phyloP scores from a whole-genome alignment of 1,140 invertebrate species.

The Apocrypta bakeri region DNA sequence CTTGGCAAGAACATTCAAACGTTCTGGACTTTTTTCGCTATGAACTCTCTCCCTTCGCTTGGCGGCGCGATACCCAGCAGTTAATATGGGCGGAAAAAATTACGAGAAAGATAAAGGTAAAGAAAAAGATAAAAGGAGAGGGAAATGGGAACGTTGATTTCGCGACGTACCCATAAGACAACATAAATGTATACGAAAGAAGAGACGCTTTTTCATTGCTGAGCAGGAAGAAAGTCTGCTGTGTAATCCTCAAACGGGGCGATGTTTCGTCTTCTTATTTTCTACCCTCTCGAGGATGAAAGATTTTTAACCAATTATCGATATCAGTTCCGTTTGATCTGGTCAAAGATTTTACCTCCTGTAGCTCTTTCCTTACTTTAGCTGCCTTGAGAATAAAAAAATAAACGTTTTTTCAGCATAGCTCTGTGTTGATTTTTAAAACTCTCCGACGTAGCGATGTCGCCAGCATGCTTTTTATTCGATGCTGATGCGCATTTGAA shows the following conservation, averaged over 20 bases:
- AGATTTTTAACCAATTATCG: constrained; percentile 73
- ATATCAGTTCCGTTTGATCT: constrained; percentile 70
- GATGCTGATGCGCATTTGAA: constrained; percentile 58
- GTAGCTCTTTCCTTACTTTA: neutral
- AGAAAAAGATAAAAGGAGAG: neutral
- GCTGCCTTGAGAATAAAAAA: neutral
- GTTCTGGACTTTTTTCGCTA: neutral
- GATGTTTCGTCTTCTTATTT: constrained; percentile 21
- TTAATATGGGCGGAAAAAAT: neutral
- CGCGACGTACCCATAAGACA: constrained; percentile 52
- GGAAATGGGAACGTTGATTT: neutral
- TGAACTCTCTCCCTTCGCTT: constrained; percentile 2
- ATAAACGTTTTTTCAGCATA: neutral
- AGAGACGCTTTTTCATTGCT: constrained; percentile 56
- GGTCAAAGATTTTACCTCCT: constrained; percentile 17
- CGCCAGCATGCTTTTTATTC: no score
- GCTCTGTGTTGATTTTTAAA: constrained; percentile 68
- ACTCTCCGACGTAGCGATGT: constrained; percentile 53
- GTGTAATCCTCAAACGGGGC: constrained; percentile 70
- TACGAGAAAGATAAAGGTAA: constrained; percentile 13
- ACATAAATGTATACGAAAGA: constrained; percentile 65
- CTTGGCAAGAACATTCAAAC: constrained; percentile 10
- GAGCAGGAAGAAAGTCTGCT: neutral
- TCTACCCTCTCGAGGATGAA: constrained; percentile 48
- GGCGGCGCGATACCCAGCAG: neutral